Percentiles rank a stretch among this genome's conserved stretches.
These are phyloP conservation scores for Narcine bancroftii DNA, from an alignment of 2,113 vertebrate species.

Conservation along the genomic window DNA sequence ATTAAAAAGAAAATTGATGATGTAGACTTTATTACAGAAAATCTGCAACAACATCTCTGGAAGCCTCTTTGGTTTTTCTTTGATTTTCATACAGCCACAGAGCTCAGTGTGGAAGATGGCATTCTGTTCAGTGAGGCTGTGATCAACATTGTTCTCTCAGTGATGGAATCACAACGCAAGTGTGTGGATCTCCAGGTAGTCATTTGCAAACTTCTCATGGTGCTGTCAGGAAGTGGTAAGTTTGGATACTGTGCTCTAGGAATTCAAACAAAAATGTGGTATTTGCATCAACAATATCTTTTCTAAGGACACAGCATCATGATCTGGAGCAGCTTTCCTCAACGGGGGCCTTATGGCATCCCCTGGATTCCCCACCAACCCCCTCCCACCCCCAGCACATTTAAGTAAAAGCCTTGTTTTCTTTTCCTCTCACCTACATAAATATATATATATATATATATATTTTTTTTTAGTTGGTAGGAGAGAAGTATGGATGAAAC, in stretches of 20 bases:
- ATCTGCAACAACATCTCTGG: no score
- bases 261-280: neutral
- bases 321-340: no score
- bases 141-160: conserved; percentile 42
- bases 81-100: conserved; percentile 46
- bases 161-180: conserved; percentile 38
- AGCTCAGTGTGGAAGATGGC: conserved; percentile 8
- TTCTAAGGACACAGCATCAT: no score
- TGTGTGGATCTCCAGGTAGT: conserved; percentile 42
- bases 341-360: no score
- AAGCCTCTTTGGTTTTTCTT: neutral
- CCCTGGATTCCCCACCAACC: no score
- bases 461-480: no score
- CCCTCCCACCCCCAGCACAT: no score
- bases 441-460: no score
- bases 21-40: neutral
- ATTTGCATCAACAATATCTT: neutral
- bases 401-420: no score
- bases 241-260: neutral
- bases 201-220: conserved; percentile 49
- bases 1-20: neutral
- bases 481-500: no score
- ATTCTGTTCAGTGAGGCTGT: neutral
- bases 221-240: conserved; percentile 53
- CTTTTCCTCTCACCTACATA: no score